Percentiles rank a stretch among this genome's conserved stretches.
phyloP scores from a whole-genome alignment of 2,797 vertebrate genomes.

The Choloepus didactylus region DNA sequence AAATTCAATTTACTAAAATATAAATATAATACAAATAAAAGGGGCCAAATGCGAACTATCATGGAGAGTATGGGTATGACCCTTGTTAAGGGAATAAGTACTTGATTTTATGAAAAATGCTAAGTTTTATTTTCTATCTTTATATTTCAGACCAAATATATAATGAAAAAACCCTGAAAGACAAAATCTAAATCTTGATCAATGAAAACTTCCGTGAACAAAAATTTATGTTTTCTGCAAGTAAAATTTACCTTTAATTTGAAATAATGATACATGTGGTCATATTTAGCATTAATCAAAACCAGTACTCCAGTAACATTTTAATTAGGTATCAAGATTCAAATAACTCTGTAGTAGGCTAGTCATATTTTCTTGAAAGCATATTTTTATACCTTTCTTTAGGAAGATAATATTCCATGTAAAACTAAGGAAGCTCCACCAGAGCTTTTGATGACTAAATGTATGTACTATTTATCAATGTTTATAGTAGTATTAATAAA shows the following conservation, averaged over 20 bases:
- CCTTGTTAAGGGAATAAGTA: neutral
- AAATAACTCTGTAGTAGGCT: constrained; percentile 19
- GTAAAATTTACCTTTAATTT: constrained; percentile 1
- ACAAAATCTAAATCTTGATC: constrained; percentile 23
- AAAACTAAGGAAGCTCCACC: neutral
- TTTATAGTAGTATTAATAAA: neutral
- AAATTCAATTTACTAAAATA: constrained; percentile 51
- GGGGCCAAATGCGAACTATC: constrained; percentile 35
- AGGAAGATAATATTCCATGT: constrained; percentile 19
- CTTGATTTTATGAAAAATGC: neutral
- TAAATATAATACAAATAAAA: constrained; percentile 45
- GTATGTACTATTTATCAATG: neutral
- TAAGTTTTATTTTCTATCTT: constrained; percentile 29
- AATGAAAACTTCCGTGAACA: constrained; percentile 12
- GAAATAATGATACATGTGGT: constrained; percentile 35
- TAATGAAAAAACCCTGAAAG: neutral
- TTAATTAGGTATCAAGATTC: neutral
- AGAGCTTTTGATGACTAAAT: constrained; percentile 17
- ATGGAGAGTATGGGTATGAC: neutral
- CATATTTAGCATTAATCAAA: neutral
- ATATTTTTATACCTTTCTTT: constrained; percentile 30
- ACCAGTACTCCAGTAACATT: neutral
- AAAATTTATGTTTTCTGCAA: neutral
- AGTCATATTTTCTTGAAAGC: constrained; percentile 45
- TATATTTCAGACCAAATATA: constrained; percentile 49